Percentiles rank a stretch among this genome's conserved stretches.
phyloP scores from a whole-genome alignment of 2,113 vertebrate species.

The Lasiurus borealis region DNA sequence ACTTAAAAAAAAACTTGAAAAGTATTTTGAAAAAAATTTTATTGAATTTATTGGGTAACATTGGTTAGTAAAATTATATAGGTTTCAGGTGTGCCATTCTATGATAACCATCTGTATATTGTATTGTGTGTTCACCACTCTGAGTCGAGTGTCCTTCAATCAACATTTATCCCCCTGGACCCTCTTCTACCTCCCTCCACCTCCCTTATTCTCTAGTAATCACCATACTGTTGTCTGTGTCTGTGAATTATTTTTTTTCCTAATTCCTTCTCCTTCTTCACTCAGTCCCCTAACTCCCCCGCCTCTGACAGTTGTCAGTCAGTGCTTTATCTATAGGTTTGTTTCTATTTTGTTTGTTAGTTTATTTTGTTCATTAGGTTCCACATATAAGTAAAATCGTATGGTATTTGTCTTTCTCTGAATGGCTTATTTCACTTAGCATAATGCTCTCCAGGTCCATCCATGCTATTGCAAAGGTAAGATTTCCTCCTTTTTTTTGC shows the following conservation, averaged over 20 bases:
- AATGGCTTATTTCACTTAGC: neutral
- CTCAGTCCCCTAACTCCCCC: neutral
- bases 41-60: neutral
- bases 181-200: neutral
- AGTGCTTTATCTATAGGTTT: neutral
- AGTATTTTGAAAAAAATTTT: neutral
- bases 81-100: neutral
- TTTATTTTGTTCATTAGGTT: neutral
- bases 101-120: neutral
- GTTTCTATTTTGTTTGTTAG: neutral
- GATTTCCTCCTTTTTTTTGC: neutral
- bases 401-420: neutral
- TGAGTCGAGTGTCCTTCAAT: neutral
- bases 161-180: neutral
- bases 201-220: neutral
- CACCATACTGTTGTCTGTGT: neutral
- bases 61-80: neutral
- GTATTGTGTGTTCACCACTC: neutral
- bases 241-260: neutral
- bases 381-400: neutral
- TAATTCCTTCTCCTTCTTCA: neutral
- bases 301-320: neutral
- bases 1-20: neutral
- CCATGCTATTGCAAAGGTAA: neutral
- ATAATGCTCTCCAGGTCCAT: neutral